Evolutionary conservation across 2,113 vertebrate genomes (phyloP), one percentile per base, ranked within the genome.

Genomic region (Pimephales promelas): DNA sequence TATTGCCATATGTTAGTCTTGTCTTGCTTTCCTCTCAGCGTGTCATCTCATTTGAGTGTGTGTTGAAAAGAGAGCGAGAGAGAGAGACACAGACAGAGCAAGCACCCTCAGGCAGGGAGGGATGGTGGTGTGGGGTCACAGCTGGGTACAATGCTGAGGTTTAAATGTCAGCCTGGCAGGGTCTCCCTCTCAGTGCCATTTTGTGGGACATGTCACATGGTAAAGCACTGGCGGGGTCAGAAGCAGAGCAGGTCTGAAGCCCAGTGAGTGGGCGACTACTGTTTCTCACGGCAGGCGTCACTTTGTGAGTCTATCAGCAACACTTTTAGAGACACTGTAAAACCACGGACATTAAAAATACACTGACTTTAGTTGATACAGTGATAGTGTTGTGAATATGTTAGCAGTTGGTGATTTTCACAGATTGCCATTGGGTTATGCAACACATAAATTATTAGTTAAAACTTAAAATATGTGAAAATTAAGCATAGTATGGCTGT

Each of bases 121-220:
- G 64, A 66, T 62, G 24, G 54, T 54, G 72, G 57, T 64, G 57
- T 85, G 86, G 85, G 88, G 88, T 89, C 91, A 91, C 93, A 94
- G 92, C 93, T 95, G 93, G 92, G 90, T 89, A 86, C 71, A 82
- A 85, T 88, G 91, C 92, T 89, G 87, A 89, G 88, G 91, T 91
- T 94, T 93, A 95, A 95, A 95, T 95, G 93, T 94, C 94, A 95
- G 87, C 81, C 82, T 89, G 89, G 90, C 90, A 89, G 91, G 91
- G 89, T 91, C 85, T 84, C 82, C 52, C 72, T 88, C 75, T 85
- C 81, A 57, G 88, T 92, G 92, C 92, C 92, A 93, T 93, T 93
- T 93, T 89, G 89, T 90, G 87, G 88, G 89, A 88, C 82, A 73
- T 86, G 87, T 89, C 82, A 88, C 88, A 89, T 90, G 91, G 90